Percentiles rank a stretch among this genome's conserved stretches.
Evolutionary conservation across 2,888 invertebrate species (phyloP).

Genomic region (Galeopsomyia nigrocyanea): DNA sequence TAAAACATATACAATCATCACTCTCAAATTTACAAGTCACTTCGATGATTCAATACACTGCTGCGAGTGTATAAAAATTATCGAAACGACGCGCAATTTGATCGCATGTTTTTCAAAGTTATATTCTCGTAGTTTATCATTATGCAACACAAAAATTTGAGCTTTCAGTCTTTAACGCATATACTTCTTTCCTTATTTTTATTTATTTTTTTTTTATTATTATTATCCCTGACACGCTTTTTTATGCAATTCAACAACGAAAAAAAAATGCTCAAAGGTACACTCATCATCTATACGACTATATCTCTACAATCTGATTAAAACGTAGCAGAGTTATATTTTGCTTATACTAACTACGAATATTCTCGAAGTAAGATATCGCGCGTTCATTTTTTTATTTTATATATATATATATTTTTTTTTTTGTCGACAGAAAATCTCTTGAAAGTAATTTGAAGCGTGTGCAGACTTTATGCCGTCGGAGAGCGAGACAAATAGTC

Average conservation of each 20-base stretch:
- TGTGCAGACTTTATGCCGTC: slow-evolving; percentile 50
- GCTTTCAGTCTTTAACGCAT: slow-evolving; percentile 11
- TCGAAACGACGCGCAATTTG: no score
- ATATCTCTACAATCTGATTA: slow-evolving; percentile 49
- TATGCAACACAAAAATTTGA: slow-evolving; percentile 39
- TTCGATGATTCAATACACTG: no score
- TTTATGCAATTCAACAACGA: slow-evolving; percentile 46
- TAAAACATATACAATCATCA: background rate
- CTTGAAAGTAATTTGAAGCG: slow-evolving; percentile 57
- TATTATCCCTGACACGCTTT: slow-evolving; percentile 15
- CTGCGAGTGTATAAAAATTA: no score
- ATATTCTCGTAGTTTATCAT: no score
- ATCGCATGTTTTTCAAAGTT: no score
- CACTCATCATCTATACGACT: slow-evolving; percentile 56
- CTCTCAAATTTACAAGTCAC: no score
- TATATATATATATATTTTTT: no score
- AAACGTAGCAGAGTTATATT: slow-evolving; percentile 49
- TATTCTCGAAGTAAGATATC: slow-evolving; percentile 38
- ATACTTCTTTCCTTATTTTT: slow-evolving; percentile 31
- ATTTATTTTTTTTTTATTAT: no score
- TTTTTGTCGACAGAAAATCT: slow-evolving; percentile 51
- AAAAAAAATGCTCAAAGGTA: slow-evolving; percentile 51
- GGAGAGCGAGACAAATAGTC: slow-evolving; percentile 51
- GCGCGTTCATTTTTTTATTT: slow-evolving; percentile 39
- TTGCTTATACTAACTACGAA: slow-evolving; percentile 52